Base-by-base conservation (phyloP, 2,888 invertebrate genomes). In the Koerneria pararmatus region DNA sequence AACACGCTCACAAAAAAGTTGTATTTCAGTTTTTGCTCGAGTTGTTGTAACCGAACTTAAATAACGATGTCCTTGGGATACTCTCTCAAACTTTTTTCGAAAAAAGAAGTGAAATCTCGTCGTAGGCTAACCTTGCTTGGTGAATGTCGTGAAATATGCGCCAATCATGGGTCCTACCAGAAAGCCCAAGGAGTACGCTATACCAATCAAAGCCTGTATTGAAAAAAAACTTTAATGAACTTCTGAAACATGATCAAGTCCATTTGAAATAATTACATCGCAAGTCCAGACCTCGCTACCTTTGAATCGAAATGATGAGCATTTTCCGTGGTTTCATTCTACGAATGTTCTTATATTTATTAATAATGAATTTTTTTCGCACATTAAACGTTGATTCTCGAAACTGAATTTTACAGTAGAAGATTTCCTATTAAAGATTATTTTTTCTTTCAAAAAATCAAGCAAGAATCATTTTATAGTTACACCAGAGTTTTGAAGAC, bases 101-200 rank as follows among this genome's bases (percentile, higher is more conserved):
- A n/a, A n/a, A n/a, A n/a, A n/a, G n/a, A n/a, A n/a, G n/a, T n/a
- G 22, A 19, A 53, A 66, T 46, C 49, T 29, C 56, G 70, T 72
- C 35, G 22, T 67, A 32, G 73, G 68, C n/a, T n/a, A n/a, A n/a
- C n/a, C n/a, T n/a, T n/a, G n/a, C n/a, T n/a, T n/a, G 56, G 77
- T 74, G 71, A 79, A 72, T 4, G 74, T 74, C 1, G 92, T 90
- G 84, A 93, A 92, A 83, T 89, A 87, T 3, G 95, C 95, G 31
- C 97, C 97, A 72, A 95, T 92, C 84, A 93, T 87, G 2, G 97
- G 97, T 0, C 97, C 97, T 70, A 94, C 86, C 78, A 95, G 91
- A 85, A 98, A 98, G n/a, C 95, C 97, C 69, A 98, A 85, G 1
- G 95, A 95, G 86, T 98, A 98, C 6, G 97, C 94, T 77, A 95